Evolutionary conservation across 2,113 vertebrate genomes (phyloP), one percentile per base, ranked within the genome.

Genomic region (Lepus americanus): DNA sequence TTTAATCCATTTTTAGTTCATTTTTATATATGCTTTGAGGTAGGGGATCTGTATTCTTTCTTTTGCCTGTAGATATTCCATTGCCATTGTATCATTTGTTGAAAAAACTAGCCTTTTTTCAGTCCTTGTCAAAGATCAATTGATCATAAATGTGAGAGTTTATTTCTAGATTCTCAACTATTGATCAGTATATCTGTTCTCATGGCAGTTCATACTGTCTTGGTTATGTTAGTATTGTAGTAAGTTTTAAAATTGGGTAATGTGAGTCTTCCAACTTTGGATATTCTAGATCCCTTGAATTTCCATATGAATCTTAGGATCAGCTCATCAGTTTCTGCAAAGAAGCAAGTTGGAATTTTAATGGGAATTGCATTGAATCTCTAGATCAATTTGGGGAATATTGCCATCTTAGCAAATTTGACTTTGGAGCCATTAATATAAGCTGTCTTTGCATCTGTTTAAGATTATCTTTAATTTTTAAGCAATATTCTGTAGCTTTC

Each of bases 161-260:
- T 78, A 8, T 88, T 95, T 94, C 49, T 95, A 19, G 53, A 87
- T 44, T 95, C 55, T 85, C 31, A 92, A 6, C 36, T 80, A 6
- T 76, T 87, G 86, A 87, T 96, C 61, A 85, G 4, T 74, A 53
- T 84, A 22, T 94, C 66, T 96, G 2, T 87, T 87, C 59, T 92
- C 94, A 69, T 51, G 51, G 13, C 64, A 81, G 3, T 76, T 12
- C 20, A 64, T 10, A 86, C 51, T 55, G 2, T 96, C 25, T 92
- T 90, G 27, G 14, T 80, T 93, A 82, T 33, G 64, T n/a, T 90
- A 82, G 70, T 31, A 53, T 88, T 88, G 29, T 85, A 59, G 59
- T 90, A 91, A 93, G 13, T 84, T 95, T 95, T 86, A 51, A 86
- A 93, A 83, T 92, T 73, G 87, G n/a, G 53, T 95, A 76, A 70